A percentile compares a stretch with the other conserved stretches of the same genome.
Evolutionary conservation across 2,888 invertebrate species (phyloP).

Genomic region (Eupsilia transversa): DNA sequence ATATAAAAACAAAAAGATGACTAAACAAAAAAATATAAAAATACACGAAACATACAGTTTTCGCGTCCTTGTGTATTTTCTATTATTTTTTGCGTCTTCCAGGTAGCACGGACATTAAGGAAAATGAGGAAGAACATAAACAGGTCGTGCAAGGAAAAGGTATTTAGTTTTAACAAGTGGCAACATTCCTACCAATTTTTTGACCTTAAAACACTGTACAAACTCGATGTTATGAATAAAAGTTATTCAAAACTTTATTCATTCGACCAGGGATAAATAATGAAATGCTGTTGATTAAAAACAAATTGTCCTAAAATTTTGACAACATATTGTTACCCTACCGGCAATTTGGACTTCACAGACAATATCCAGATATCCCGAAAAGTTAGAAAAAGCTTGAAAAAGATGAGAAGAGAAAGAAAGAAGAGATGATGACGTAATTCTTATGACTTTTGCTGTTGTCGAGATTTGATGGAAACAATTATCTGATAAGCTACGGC

Average conservation of each 20-base stretch:
- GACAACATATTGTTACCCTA: constrained; percentile 25
- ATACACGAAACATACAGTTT: not conserved
- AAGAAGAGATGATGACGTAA: constrained; percentile 55
- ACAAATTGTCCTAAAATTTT: constrained; percentile 19
- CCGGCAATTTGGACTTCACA: constrained; percentile 63
- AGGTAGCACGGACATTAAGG: constrained; percentile 37
- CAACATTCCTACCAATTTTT: constrained; percentile 82
- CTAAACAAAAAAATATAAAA: constrained; percentile 5
- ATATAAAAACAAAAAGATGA: not conserved
- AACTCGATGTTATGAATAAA: constrained; percentile 82
- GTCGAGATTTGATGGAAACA: not conserved
- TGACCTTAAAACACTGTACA: constrained; percentile 86
- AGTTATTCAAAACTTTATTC: constrained; percentile 62
- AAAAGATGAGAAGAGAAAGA: constrained; percentile 54
- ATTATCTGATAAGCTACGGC: not conserved
- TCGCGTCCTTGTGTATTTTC: constrained; percentile 13
- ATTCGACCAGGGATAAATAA: constrained; percentile 76
- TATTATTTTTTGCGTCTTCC: constrained; percentile 12
- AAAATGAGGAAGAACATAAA: constrained; percentile 69
- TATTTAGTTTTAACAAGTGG: constrained; percentile 73
- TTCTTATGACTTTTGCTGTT: constrained; percentile 47
- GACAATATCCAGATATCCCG: constrained; percentile 40
- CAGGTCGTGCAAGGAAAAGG: constrained; percentile 79
- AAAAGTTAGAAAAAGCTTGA: constrained; percentile 61
- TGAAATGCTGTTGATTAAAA: constrained; percentile 85